Base-by-base conservation (phyloP, 2,797 vertebrate genomes). In the Tangara arthus region DNA sequence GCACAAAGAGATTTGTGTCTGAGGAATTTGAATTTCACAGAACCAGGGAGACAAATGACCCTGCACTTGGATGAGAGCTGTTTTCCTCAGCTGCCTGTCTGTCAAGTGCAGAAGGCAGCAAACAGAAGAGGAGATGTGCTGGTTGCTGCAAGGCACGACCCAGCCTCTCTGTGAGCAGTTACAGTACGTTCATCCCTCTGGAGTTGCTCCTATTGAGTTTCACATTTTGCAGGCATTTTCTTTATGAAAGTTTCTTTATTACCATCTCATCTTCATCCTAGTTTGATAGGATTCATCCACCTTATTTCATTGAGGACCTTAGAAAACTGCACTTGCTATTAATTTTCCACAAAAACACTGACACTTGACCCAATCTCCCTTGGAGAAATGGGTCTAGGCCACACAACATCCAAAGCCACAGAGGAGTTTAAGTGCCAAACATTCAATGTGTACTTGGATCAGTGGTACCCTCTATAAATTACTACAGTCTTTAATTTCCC, bases 21-120 rank as follows among this genome's bases (percentile, higher is more conserved):
- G 28, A 85, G 66, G n/a, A 87, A 71, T 57, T 41, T 26, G 19
- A n/a, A 50, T 75, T 32, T 68, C 57, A 47, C 11, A 27, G 65
- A 87, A 61, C 9, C 9, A 5, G 47, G 35, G 21, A 30, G 20
- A 65, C 15, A 41, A 70, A 61, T 16, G 61, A 70, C 28, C 59
- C 34, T 57, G 69, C 1, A 5, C 27, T 47, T 41, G n/a, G 20
- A 77, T 55, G 21, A 61, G 18, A 68, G 41, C 20, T 82, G 42
- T 78, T 79, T 85, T 87, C 28, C 46, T 59, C 46, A n/a, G 35
- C 35, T 68, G 35, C n/a, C 42, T 84, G 49, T 82, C 77, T 86
- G 47, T 53, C 65, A 89, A 78, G n/a, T 28, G 30, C 61, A 70
- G 65, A 65, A 82, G n/a, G 21, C 2, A 9, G 41, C 9, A 47